A percentile compares a stretch with the other conserved stretches of the same genome.
phyloP scores from a whole-genome alignment of 2,888 invertebrate species.

The Drosophila greeni region DNA sequence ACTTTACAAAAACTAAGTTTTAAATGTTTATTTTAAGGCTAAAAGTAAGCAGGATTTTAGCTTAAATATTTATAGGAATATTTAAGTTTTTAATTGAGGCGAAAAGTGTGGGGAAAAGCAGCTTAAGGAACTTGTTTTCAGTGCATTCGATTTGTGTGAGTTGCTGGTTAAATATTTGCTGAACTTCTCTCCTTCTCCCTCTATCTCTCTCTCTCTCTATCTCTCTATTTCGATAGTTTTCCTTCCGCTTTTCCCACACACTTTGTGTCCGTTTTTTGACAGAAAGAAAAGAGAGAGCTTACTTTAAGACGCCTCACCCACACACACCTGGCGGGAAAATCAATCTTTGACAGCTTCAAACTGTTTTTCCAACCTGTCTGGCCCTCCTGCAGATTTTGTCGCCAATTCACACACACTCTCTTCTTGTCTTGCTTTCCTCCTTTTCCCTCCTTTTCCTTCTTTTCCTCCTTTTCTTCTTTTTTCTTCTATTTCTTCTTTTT shows the following conservation, averaged over 20 bases:
- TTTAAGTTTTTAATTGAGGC: neutral
- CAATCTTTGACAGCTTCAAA: constrained; percentile 62
- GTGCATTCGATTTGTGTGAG: constrained; percentile 14
- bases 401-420: neutral
- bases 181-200: constrained; percentile 23
- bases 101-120: too few species aligned
- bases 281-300: constrained; percentile 1
- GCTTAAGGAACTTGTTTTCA: neutral
- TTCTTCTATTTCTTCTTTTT: too few species aligned
- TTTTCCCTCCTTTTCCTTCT: too few species aligned
- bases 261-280: constrained; percentile 13
- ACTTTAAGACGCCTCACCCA: constrained; percentile 12
- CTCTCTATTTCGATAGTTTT: neutral
- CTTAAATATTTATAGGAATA: fast-evolving
- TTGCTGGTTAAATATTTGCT: constrained; percentile 59
- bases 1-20: neutral
- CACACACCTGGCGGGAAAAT: constrained; percentile 51
- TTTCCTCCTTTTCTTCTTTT: neutral
- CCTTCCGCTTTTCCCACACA: neutral
- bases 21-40: too few species aligned
- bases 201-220: neutral
- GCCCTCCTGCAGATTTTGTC: constrained; percentile 25
- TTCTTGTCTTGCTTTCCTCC: neutral
- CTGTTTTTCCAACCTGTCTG: constrained; percentile 22
- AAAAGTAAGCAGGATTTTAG: neutral